Conservation (phyloP, 1,140 invertebrate species). For the Panonychus citri region DNA sequence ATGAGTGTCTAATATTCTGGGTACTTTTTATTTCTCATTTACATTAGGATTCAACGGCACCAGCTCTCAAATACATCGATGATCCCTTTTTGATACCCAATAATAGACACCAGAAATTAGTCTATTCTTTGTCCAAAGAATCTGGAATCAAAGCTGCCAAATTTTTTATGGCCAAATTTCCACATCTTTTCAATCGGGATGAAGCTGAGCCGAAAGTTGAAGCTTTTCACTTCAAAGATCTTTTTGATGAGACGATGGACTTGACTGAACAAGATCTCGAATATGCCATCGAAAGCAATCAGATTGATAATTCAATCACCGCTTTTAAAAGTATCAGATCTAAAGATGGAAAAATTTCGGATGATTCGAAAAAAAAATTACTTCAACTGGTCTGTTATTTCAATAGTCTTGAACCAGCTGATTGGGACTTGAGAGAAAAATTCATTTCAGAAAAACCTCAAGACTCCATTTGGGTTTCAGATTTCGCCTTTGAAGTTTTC, state of each 20-base stretch:
- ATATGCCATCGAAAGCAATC: conserved; percentile 35
- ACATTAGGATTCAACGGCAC: conserved; percentile 42
- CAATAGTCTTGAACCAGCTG: conserved; percentile 39
- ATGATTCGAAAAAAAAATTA: conserved; percentile 39
- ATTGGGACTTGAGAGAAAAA: conserved; percentile 46
- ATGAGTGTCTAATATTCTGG: not conserved
- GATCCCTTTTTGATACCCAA: conserved; percentile 65
- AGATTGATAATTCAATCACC: conserved; percentile 39
- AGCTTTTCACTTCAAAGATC: conserved; percentile 39
- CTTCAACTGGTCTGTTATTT: conserved; percentile 59
- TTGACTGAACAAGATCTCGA: conserved; percentile 37
- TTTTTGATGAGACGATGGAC: conserved; percentile 41
- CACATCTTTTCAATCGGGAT: conserved; percentile 43
- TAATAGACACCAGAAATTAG: conserved; percentile 41
- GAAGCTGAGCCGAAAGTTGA: conserved; percentile 42
- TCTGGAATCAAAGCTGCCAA: conserved; percentile 60
- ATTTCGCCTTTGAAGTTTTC: conserved; percentile 41
- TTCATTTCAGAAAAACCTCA: conserved; percentile 40
- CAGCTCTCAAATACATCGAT: conserved; percentile 67
- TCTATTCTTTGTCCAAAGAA: conserved; percentile 53
- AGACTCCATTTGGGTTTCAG: conserved; percentile 26
- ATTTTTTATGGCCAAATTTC: conserved; percentile 53
- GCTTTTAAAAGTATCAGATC: conserved; percentile 44
- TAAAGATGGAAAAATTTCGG: conserved; percentile 31
- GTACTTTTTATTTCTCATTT: not conserved